phyloP scores from a whole-genome alignment of 2,113 vertebrate genomes.

The Lasiurus cinereus region DNA sequence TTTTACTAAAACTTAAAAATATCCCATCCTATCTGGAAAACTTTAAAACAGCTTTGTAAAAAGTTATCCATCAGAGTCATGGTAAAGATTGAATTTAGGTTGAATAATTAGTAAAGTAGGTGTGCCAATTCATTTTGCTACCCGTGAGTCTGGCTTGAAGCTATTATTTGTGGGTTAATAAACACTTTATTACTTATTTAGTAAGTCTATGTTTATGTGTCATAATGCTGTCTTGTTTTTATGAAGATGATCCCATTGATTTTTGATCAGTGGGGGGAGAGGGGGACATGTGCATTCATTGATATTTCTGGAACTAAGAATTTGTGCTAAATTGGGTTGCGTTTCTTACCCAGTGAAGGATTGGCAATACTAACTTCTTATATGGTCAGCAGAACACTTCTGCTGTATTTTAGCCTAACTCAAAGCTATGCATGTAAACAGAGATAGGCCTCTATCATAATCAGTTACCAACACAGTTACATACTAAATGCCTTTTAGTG shows the following conservation, averaged over 20 bases:
- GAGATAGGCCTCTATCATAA: constrained; percentile 81
- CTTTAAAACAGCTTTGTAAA: constrained; percentile 47
- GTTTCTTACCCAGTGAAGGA: constrained; percentile 60
- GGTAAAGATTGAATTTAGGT: constrained; percentile 1
- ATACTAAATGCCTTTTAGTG: constrained; percentile 65
- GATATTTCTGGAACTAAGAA: constrained; percentile 46
- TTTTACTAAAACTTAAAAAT: constrained; percentile 58
- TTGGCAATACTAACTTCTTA: constrained; percentile 86
- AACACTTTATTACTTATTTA: not conserved
- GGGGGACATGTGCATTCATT: not conserved
- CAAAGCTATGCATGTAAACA: constrained; percentile 86
- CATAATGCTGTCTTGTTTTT: constrained; percentile 9
- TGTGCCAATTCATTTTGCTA: constrained; percentile 4
- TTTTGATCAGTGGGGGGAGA: not conserved
- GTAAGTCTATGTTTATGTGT: constrained; percentile 24
- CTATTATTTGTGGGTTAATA: not conserved
- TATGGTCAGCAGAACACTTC: constrained; percentile 70
- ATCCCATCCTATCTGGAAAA: constrained; percentile 51
- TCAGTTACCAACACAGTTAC: constrained; percentile 52
- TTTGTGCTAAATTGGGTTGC: constrained; percentile 44
- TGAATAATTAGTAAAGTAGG: constrained; percentile 30
- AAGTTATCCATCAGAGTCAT: not conserved
- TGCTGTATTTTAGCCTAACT: constrained; percentile 77
- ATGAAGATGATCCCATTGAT: not conserved
- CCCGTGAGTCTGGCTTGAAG: constrained; percentile 4